Conservation (phyloP, 1,140 invertebrate genomes). For the Lerema accius region DNA sequence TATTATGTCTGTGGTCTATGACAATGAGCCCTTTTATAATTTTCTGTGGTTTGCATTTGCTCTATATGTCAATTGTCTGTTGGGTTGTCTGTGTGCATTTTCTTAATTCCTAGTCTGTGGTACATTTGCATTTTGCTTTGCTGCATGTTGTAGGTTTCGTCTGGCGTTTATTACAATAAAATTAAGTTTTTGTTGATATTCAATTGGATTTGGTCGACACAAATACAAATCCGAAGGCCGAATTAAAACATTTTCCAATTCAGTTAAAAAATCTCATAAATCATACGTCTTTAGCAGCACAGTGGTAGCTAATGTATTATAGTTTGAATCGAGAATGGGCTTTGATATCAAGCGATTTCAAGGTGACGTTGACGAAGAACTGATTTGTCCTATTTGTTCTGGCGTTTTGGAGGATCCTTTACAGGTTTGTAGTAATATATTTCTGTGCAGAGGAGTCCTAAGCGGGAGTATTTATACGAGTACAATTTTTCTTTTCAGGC, state of each 20-base stretch:
- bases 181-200: conserved; percentile 41
- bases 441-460: neutral
- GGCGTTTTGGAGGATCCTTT: conserved; percentile 95
- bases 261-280: neutral
- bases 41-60: no score
- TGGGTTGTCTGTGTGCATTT: no score
- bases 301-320: conserved; percentile 49
- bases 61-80: no score
- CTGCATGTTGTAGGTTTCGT: neutral
- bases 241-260: conserved; percentile 1
- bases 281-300: conserved; percentile 19
- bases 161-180: neutral
- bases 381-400: conserved; percentile 96
- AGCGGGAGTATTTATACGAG: conserved; percentile 11
- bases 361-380: conserved; percentile 95
- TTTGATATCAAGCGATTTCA: conserved; percentile 94
- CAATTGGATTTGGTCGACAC: conserved; percentile 42
- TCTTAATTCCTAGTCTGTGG: no score
- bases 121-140: no score
- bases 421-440: conserved; percentile 85
- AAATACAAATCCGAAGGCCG: conserved; percentile 40
- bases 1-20: no score
- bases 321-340: conserved; percentile 86
- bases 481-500: conserved; percentile 85
- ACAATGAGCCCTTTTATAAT: no score